A percentile compares a stretch with the other conserved stretches of the same genome.
phyloP scores from a whole-genome alignment of 1,140 invertebrate genomes.

The Drosophila bocki region DNA sequence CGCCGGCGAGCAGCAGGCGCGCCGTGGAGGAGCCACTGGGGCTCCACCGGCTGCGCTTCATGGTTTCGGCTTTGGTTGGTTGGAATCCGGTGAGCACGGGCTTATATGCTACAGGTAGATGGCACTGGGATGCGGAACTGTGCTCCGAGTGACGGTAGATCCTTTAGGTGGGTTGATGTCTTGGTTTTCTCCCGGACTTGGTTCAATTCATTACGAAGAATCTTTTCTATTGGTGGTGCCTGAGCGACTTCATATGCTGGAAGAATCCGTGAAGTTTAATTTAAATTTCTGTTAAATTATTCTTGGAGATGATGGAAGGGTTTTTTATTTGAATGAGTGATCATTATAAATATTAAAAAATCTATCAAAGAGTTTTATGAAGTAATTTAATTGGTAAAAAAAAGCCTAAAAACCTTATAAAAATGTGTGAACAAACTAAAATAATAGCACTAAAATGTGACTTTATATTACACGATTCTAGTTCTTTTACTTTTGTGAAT shows the following conservation, averaged over 20 bases:
- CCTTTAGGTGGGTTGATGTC: slow-evolving; percentile 23
- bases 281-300: too few species aligned
- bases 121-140: slow-evolving; percentile 12
- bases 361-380: not conserved
- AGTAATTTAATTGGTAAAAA: not conserved
- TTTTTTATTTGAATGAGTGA: too few species aligned
- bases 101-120: slow-evolving; percentile 40
- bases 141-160: slow-evolving; percentile 21
- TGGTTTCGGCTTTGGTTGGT: slow-evolving; percentile 27
- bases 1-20: slow-evolving; percentile 54
- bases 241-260: slow-evolving; percentile 74
- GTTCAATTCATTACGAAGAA: slow-evolving; percentile 62
- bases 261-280: not conserved
- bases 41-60: slow-evolving; percentile 79
- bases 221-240: slow-evolving; percentile 37
- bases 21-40: slow-evolving; percentile 56
- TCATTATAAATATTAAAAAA: too few species aligned
- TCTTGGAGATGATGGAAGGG: not conserved
- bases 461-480: not conserved
- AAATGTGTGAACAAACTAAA: slow-evolving; percentile 13
- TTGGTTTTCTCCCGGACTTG: slow-evolving; percentile 16
- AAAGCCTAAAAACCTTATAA: not conserved
- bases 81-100: not conserved
- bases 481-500: not conserved
- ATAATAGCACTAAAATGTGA: not conserved